Evolutionary conservation across 2,888 invertebrate genomes (phyloP).

Genomic region (Zygaena filipendulae): DNA sequence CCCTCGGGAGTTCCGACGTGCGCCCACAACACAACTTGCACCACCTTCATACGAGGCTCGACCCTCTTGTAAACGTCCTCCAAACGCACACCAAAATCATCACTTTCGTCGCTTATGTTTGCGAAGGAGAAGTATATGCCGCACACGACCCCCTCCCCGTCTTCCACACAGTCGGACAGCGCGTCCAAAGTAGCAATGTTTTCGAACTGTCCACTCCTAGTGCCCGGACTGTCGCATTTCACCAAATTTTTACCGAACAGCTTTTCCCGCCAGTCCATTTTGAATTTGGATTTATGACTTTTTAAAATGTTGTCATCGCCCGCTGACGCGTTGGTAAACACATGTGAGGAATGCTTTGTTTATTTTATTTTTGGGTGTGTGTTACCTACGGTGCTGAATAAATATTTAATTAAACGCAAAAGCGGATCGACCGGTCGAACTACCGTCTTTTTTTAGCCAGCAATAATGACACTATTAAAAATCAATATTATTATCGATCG

Average conservation of each 20-base stretch:
- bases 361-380: no score
- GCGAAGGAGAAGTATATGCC: slow-evolving; percentile 79
- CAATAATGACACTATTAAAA: no score
- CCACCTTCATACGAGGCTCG: slow-evolving; percentile 67
- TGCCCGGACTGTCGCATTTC: slow-evolving; percentile 53
- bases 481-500: no score
- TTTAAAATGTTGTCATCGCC: not conserved
- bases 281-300: no score
- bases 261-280: slow-evolving; percentile 71
- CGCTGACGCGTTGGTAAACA: no score
- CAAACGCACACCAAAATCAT: slow-evolving; percentile 74
- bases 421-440: no score
- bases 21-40: slow-evolving; percentile 78
- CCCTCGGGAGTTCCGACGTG: slow-evolving; percentile 67
- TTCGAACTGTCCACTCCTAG: slow-evolving; percentile 54
- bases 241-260: slow-evolving; percentile 68
- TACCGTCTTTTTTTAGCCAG: no score
- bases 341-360: no score
- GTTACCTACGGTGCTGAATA: no score
- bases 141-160: slow-evolving; percentile 61
- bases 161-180: slow-evolving; percentile 51
- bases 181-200: slow-evolving; percentile 53
- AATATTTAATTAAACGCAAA: no score
- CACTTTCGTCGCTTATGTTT: slow-evolving; percentile 74
- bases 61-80: slow-evolving; percentile 65